These are phyloP conservation scores for Polypterus senegalus DNA, from an alignment of 2,113 vertebrate genomes.

Conservation along the genomic window DNA sequence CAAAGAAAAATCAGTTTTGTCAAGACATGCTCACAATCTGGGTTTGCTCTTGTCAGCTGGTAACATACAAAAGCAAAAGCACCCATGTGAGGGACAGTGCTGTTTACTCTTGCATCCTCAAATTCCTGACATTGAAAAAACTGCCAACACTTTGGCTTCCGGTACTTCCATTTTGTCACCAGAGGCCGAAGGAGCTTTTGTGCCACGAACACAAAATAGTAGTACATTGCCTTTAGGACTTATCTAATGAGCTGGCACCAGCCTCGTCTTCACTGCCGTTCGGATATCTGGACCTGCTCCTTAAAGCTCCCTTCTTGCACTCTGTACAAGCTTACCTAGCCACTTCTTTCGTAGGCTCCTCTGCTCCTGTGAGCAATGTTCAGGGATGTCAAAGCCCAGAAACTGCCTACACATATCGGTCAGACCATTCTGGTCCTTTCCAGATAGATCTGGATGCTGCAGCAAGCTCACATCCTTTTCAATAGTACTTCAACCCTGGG, in stretches of 20 bases:
- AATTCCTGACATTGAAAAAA: slow-evolving; percentile 27
- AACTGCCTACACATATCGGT: not conserved
- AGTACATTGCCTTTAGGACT: no score
- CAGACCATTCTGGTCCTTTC: not conserved
- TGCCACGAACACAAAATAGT: not conserved
- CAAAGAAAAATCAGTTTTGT: slow-evolving; percentile 35
- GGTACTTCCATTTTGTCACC: not conserved
- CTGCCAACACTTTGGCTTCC: not conserved
- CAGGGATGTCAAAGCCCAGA: not conserved
- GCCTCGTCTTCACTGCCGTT: not conserved
- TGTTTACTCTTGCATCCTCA: slow-evolving; percentile 39
- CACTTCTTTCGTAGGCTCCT: not conserved
- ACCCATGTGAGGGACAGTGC: slow-evolving; percentile 38
- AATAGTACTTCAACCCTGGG: slow-evolving; percentile 44
- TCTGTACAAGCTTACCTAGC: not conserved
- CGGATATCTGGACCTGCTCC: not conserved
- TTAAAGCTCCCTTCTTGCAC: not conserved
- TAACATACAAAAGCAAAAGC: slow-evolving; percentile 41
- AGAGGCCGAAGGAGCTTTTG: not conserved
- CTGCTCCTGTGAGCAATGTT: not conserved
- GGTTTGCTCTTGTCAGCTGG: slow-evolving; percentile 30
- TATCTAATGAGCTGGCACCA: no score
- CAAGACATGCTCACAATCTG: slow-evolving; percentile 38
- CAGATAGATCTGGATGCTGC: not conserved
- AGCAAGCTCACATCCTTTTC: not conserved